Conservation (phyloP, 2,888 invertebrate genomes). For the Amiota communis region DNA sequence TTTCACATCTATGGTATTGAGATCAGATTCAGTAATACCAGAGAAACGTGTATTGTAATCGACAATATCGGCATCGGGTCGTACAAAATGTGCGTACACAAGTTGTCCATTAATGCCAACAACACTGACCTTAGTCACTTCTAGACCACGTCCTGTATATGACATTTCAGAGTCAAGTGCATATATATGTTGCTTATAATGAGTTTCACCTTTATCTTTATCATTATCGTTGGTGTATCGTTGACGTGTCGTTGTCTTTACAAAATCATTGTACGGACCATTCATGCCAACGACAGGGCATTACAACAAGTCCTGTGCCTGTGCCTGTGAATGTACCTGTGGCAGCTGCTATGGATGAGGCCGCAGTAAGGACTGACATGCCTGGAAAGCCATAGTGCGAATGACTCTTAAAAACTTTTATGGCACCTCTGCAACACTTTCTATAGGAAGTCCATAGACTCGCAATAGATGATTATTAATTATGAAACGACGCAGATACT, state of each 20-base stretch:
- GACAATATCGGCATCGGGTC: constrained; percentile 86
- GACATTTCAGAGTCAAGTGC: constrained; percentile 98
- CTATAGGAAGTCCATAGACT: constrained; percentile 82
- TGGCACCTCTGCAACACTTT: constrained; percentile 77
- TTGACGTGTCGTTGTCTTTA: constrained; percentile 73
- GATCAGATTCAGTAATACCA: constrained; percentile 84
- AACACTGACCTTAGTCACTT: constrained; percentile 90
- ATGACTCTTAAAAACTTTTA: constrained; percentile 78
- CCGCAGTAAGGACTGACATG: too few species aligned
- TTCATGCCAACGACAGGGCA: constrained; percentile 79
- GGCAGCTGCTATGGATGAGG: background rate
- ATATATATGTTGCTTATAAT: constrained; percentile 75
- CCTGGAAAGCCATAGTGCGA: constrained; percentile 63
- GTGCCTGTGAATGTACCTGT: constrained; percentile 41
- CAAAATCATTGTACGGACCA: constrained; percentile 82
- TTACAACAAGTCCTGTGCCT: constrained; percentile 78
- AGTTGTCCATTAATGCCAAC: constrained; percentile 82
- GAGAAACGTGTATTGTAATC: constrained; percentile 97
- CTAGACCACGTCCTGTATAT: constrained; percentile 89
- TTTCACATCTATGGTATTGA: constrained; percentile 78
- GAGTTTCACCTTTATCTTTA: too few species aligned
- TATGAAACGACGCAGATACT: constrained; percentile 77
- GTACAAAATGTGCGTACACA: constrained; percentile 89
- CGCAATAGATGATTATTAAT: constrained; percentile 78
- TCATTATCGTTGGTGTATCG: too few species aligned